Conservation (phyloP, 2,797 vertebrate species). For the Notolepis coatsorum region DNA sequence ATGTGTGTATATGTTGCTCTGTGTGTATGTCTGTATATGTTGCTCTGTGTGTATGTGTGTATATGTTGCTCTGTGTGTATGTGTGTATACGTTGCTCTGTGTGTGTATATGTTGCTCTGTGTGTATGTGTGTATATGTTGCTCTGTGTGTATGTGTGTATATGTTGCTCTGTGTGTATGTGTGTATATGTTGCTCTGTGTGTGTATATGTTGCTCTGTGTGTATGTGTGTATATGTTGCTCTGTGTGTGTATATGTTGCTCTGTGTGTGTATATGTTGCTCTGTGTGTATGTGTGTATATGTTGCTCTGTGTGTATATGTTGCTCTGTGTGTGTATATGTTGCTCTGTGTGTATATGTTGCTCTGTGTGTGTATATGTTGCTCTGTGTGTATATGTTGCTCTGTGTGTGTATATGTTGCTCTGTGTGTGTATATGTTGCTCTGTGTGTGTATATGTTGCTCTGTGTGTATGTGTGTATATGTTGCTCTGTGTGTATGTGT, state of each 20-base stretch:
- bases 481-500: background rate
- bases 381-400: conserved; percentile 1
- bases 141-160: background rate
- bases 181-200: background rate
- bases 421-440: conserved; percentile 7
- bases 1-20: background rate
- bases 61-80: background rate
- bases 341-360: background rate
- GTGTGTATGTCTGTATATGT: background rate
- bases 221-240: background rate
- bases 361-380: background rate
- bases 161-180: background rate
- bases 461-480: conserved; percentile 5
- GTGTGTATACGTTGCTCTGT: too few relatives aligned
- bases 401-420: background rate
- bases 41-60: conserved; percentile 2
- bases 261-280: too few relatives aligned
- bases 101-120: too few relatives aligned
- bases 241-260: conserved; percentile 7
- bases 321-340: too few relatives aligned
- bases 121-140: conserved; percentile 5
- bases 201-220: background rate
- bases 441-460: too few relatives aligned
- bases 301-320: too few relatives aligned
- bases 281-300: too few relatives aligned